Percentiles rank a stretch among this genome's conserved stretches.
Evolutionary conservation across 1,140 invertebrate genomes (phyloP).

Genomic region (Eulimnadia texana): DNA sequence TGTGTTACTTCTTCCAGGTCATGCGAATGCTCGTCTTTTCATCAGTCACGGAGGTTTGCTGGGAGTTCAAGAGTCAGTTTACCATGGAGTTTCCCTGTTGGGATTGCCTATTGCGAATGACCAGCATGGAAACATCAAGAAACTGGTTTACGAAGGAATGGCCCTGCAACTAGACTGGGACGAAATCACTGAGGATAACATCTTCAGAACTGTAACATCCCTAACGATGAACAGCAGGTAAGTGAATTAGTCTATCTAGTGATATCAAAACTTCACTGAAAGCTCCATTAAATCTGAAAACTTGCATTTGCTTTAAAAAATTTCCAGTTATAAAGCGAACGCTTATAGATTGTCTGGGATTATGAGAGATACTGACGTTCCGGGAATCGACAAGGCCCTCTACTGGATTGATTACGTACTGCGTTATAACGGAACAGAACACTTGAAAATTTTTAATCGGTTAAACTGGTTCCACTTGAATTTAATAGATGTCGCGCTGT

Average conservation of each 20-base stretch:
- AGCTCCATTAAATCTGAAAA: background rate
- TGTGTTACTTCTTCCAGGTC: slow-evolving; percentile 2
- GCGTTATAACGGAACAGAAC: slow-evolving; percentile 18
- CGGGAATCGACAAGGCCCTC: slow-evolving; percentile 44
- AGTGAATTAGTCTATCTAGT: background rate
- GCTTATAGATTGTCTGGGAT: slow-evolving; percentile 37
- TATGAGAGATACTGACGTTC: slow-evolving; percentile 42
- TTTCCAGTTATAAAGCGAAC: slow-evolving; percentile 30
- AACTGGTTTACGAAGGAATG: slow-evolving; percentile 5
- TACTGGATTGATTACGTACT: slow-evolving; percentile 39
- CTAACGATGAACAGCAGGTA: background rate
- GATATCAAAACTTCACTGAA: background rate
- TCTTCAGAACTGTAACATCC: background rate
- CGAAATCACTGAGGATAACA: slow-evolving; percentile 8
- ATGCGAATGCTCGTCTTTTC: slow-evolving; percentile 30
- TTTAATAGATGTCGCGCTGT: slow-evolving; percentile 20
- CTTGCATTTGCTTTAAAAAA: too few relatives aligned
- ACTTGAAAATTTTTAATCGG: slow-evolving; percentile 19
- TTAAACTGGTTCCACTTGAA: slow-evolving; percentile 21
- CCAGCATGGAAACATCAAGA: slow-evolving; percentile 18
- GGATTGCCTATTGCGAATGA: slow-evolving; percentile 54
- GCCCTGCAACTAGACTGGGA: slow-evolving; percentile 13
- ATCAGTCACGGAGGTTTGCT: slow-evolving; percentile 58
- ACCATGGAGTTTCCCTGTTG: slow-evolving; percentile 54
- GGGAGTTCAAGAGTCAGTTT: slow-evolving; percentile 53